Percentiles rank a stretch among this genome's conserved stretches.
Evolutionary conservation across 2,797 vertebrate species (phyloP).

Genomic region (Gila robusta): DNA sequence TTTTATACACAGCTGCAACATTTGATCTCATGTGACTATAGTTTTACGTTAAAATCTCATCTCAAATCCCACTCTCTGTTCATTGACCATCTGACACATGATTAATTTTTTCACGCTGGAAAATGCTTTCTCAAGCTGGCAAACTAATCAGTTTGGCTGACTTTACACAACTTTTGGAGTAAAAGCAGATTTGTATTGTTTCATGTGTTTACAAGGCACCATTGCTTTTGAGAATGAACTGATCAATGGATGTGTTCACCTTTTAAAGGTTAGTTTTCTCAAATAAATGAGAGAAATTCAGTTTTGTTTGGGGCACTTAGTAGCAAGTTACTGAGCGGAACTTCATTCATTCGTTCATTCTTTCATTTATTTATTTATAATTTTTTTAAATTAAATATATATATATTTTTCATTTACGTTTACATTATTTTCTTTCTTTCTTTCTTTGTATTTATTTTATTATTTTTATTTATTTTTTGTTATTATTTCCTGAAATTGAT

Average conservation of each 20-base stretch:
- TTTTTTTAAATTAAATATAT: too few relatives aligned
- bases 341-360: too few relatives aligned
- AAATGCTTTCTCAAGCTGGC: background rate
- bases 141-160: background rate
- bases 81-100: background rate
- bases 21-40: constrained; percentile 18
- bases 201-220: background rate
- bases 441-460: too few relatives aligned
- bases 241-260: background rate
- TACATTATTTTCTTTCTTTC: too few relatives aligned
- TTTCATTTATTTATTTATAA: too few relatives aligned
- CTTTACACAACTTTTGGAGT: background rate
- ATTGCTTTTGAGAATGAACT: background rate
- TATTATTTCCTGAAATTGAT: background rate
- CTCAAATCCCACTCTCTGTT: background rate
- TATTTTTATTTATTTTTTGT: too few relatives aligned
- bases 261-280: background rate
- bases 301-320: too few relatives aligned
- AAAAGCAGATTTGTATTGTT: background rate
- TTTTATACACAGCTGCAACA: constrained; percentile 7
- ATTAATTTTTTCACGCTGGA: background rate
- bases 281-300: background rate
- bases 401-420: too few relatives aligned
- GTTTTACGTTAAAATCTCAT: background rate
- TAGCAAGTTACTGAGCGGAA: too few relatives aligned